A percentile compares a stretch with the other conserved stretches of the same genome.
Conservation (phyloP, 2,888 invertebrate species). For the Perizoma flavofasciatum region DNA sequence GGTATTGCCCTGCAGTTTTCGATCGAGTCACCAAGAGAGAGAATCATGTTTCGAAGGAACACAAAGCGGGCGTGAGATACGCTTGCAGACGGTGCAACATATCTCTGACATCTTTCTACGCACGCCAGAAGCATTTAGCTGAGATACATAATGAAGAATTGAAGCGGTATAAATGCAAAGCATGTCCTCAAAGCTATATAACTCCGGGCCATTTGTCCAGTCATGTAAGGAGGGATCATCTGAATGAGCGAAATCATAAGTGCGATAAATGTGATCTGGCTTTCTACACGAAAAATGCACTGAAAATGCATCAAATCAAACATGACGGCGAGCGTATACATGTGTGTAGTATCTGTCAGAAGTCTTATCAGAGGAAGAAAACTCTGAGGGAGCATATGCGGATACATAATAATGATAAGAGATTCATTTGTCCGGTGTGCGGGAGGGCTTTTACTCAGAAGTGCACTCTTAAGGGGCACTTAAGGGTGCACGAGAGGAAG, state of each 20-base stretch:
- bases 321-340: conserved; percentile 82
- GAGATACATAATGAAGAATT: conserved; percentile 76
- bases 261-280: conserved; percentile 80
- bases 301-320: conserved; percentile 83
- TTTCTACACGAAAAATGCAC: conserved; percentile 80
- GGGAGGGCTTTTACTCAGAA: conserved; percentile 76
- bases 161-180: conserved; percentile 76
- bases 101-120: conserved; percentile 71
- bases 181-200: conserved; percentile 75
- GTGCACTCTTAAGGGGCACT: conserved; percentile 73
- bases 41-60: conserved; percentile 76
- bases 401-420: conserved; percentile 73
- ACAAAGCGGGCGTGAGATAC: conserved; percentile 71
- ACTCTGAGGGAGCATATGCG: conserved; percentile 75
- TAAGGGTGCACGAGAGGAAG: conserved; percentile 72
- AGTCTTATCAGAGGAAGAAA: conserved; percentile 76
- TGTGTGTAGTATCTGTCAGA: conserved; percentile 77
- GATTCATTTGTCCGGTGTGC: conserved; percentile 70
- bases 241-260: conserved; percentile 74
- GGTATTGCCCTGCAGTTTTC: conserved; percentile 68
- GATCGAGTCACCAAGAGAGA: conserved; percentile 73
- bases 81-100: conserved; percentile 73
- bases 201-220: conserved; percentile 76
- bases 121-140: conserved; percentile 72
- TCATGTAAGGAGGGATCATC: conserved; percentile 72